These are phyloP conservation scores for Colossoma macropomum DNA, from an alignment of 2,113 vertebrate species.

Conservation along the genomic window DNA sequence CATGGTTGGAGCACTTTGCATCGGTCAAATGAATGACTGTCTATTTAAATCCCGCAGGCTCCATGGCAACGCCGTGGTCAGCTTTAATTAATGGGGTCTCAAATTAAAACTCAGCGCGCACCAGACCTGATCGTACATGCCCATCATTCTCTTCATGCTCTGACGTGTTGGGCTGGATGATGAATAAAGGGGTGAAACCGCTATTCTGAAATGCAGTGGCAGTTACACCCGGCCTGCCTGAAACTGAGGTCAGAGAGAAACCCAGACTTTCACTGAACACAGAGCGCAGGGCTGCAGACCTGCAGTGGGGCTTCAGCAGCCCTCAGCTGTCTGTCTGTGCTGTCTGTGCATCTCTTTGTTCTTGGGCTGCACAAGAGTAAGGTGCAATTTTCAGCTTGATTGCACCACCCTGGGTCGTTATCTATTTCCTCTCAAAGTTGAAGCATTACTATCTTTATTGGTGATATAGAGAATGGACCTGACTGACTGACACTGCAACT, in stretches of 20 bases:
- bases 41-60: constrained; percentile 47
- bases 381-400: background rate
- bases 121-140: constrained; percentile 6
- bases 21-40: constrained; percentile 55
- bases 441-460: background rate
- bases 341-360: background rate
- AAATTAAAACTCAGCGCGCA: constrained; percentile 5
- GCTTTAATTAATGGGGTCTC: constrained; percentile 29
- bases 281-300: background rate
- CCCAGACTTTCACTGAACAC: background rate
- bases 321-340: background rate
- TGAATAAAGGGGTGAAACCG: background rate
- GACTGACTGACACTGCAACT: background rate
- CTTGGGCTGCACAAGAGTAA: background rate
- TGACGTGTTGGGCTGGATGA: background rate
- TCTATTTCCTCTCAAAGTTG: background rate
- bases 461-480: background rate
- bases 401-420: background rate
- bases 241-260: too few species aligned
- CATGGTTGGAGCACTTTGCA: constrained; percentile 45
- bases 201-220: background rate
- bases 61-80: constrained; percentile 53
- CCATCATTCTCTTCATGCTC: background rate
- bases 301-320: background rate
- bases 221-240: background rate